A percentile compares a stretch with the other conserved stretches of the same genome.
Evolutionary conservation across 2,797 vertebrate genomes (phyloP).

Genomic region (Chaenodraco wilsoni): DNA sequence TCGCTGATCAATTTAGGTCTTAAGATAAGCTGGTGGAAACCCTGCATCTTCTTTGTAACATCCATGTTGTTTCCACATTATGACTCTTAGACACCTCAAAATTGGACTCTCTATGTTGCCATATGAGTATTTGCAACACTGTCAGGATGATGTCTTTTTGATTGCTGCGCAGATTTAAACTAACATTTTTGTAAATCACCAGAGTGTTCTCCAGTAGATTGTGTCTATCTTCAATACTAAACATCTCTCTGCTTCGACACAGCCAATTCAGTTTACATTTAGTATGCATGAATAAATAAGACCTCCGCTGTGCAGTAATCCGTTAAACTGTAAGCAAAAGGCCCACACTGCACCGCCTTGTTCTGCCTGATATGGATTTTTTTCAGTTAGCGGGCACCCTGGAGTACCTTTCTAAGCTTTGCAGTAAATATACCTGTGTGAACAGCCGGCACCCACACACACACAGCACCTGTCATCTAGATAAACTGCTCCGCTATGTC

Average conservation of each 20-base stretch:
- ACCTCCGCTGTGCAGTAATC: slow-evolving; percentile 29
- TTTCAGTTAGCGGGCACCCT: slow-evolving; percentile 42
- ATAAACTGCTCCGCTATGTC: slow-evolving; percentile 53
- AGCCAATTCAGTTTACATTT: slow-evolving; percentile 23
- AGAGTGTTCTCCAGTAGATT: slow-evolving; percentile 2
- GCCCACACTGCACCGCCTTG: slow-evolving; percentile 6
- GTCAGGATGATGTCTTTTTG: slow-evolving; percentile 7
- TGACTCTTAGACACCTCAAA: too few relatives aligned
- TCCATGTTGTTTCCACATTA: too few relatives aligned
- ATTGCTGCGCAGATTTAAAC: slow-evolving; percentile 3
- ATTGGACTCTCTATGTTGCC: too few relatives aligned
- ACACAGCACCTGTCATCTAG: slow-evolving; percentile 51
- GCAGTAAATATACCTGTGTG: slow-evolving; percentile 42
- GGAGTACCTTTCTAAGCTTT: slow-evolving; percentile 43
- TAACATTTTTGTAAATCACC: slow-evolving; percentile 14
- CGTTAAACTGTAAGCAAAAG: slow-evolving; percentile 28
- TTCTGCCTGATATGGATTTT: slow-evolving; percentile 43
- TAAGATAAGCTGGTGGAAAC: too few relatives aligned
- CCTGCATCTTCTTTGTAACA: too few relatives aligned
- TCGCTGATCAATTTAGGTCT: too few relatives aligned
- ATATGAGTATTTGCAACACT: neutral
- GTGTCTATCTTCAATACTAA: slow-evolving; percentile 20
- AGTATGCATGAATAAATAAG: slow-evolving; percentile 19
- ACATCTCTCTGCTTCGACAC: neutral
- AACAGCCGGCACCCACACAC: slow-evolving; percentile 18